Evolutionary conservation across 2,888 invertebrate species (phyloP), one percentile per base, ranked within the genome.

Genomic region (Sussaba pulchella): DNA sequence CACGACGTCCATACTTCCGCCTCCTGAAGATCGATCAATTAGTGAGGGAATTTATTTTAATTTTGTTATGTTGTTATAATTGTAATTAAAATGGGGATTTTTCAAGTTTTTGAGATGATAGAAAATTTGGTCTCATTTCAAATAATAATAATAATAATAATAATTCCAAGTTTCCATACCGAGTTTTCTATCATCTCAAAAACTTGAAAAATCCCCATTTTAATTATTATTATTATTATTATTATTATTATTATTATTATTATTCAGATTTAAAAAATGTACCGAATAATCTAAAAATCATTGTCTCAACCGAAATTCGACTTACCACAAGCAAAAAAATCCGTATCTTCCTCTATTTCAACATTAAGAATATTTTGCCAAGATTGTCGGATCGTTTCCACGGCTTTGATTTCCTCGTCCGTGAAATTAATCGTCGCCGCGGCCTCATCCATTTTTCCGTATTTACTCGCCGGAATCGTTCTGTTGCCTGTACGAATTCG

Each of bases 1-100:
- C 0, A 99, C 98, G 1, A 99, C 98, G 91, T 99, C 99, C 98
- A 99, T 99, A 6, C 99, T 99, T 0, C 98, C 98, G n/a, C 98
- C 99, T 10, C 92, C 91, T 92, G 78, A 77, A 45, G 61, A 67
- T 79, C 6, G n/a, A 70, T 31, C 26, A 26, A 43, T 24, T 4
- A 24, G 1, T 45, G 21, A 14, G 45, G 36, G 1, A 17, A 24
- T 98, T 98, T 31, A 1, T 26, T 54, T 14, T 31, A 6, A 5
- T 31, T 31, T 31, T 31, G 31, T 31, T 31, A 5, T 31, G 4
- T 31, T 31, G 2, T 31, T 31, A 5, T 31, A 31, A 31, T 31
- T 31, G 4, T 6, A 2, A 6, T 5, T 2, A 31, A 31, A 5
- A 5, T 31, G 31, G 31, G 31, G 6, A 31, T 31, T 31, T 31